Evolutionary conservation across 2,113 vertebrate genomes (phyloP), one percentile per base, ranked within the genome.

Genomic region (Rhynchopsitta pachyrhyncha): DNA sequence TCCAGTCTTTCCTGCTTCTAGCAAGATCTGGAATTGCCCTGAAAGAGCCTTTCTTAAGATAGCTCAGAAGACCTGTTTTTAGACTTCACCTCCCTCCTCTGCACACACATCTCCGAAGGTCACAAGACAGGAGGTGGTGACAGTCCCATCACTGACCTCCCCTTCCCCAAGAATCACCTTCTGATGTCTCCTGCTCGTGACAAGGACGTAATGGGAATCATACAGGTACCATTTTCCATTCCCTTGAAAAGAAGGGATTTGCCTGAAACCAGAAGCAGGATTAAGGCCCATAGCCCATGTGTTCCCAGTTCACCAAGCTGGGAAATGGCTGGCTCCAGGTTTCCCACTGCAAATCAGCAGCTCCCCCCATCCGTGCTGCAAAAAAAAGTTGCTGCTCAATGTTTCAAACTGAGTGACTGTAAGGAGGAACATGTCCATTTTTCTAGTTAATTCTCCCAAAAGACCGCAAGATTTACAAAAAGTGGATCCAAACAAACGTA

Each of bases 331-430:
- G 15, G 12, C 41, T 66, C n/a, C 57, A 74, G 5, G 17, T 33
- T 59, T 86, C 78, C 63, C 17, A 9, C 16, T 1, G 2, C 22
- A 69, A 64, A 60, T 31, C 16, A 49, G 47, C 41, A 92, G 44
- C 22, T 53, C 6, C 20, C 17, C 16, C 3, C 9, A 37, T 6
- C n/a, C 6, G 0, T 1, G 8, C n/a, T 41, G 24, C n/a, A 63
- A 50, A 55, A 53, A 53, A 71, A 75, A 39, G 0, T 17, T 70
- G 33, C 63, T 17, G 23, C 49, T 73, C 41, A 9, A 2, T 3
- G 9, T 33, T 81, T 44, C n/a, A 55, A 70, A 73, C 37, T 7
- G 3, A 89, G 42, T 15, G 31, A 37, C 59, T 75, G 27, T 2
- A 22, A 41, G 7, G 9, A 82, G 17, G 29, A 90, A 69, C 2